Evolutionary conservation across 2,113 vertebrate species (phyloP).

Genomic region (Enhydra lutris): DNA sequence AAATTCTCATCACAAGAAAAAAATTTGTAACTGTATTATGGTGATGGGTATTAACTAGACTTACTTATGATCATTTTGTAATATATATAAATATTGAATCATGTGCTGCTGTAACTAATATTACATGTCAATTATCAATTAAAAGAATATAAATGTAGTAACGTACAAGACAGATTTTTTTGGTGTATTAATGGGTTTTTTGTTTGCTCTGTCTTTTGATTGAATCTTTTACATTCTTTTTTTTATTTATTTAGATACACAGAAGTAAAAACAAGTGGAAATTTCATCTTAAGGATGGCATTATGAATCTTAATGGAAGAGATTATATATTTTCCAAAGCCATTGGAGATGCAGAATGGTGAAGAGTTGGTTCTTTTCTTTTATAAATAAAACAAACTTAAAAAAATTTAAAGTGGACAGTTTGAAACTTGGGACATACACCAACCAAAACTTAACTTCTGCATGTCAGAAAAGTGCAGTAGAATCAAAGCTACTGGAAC

Average conservation of each 20-base stretch:
- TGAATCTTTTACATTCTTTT: not conserved
- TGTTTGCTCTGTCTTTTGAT: conserved; percentile 21
- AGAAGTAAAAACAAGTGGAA: conserved; percentile 99
- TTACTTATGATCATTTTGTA: not conserved
- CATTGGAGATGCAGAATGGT: conserved; percentile 99
- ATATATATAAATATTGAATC: not conserved
- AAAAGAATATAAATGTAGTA: not conserved
- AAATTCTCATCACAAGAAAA: not conserved
- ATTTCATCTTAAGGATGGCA: conserved; percentile 99
- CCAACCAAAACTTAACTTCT: conserved; percentile 86
- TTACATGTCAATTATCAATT: not conserved
- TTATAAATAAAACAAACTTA: conserved; percentile 79
- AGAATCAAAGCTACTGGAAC: conserved; percentile 83
- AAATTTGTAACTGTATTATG: not conserved
- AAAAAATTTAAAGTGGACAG: conserved; percentile 79
- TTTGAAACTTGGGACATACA: conserved; percentile 85
- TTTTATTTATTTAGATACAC: conserved; percentile 90
- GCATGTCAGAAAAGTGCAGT: conserved; percentile 84
- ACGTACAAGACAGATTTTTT: not conserved
- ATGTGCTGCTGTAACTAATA: not conserved
- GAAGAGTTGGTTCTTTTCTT: conserved; percentile 80
- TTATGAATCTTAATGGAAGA: conserved; percentile 99
- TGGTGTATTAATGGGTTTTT: not conserved
- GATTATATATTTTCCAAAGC: conserved; percentile 99
- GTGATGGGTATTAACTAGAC: not conserved